These are phyloP conservation scores for Ictidomys tridecemlineatus DNA, from an alignment of 2,113 vertebrate species.

Conservation along the genomic window DNA sequence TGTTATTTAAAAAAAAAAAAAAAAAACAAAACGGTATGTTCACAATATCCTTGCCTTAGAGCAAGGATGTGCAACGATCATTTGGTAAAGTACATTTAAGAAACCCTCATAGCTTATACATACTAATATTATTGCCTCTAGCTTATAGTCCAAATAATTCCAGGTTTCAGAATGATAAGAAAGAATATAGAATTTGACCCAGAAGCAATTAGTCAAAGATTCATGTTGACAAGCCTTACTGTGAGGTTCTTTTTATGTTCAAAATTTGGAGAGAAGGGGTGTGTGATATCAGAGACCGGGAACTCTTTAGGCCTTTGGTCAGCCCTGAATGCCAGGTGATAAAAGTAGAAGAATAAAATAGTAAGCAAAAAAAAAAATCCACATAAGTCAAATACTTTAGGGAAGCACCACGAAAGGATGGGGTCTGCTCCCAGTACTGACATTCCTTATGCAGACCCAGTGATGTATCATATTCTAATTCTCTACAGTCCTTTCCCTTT, in stretches of 20 bases:
- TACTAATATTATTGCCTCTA: not conserved
- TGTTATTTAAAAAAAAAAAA: not conserved
- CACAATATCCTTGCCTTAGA: not conserved
- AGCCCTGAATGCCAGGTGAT: not conserved
- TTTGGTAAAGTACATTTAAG: not conserved
- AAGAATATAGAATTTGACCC: not conserved
- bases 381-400: not conserved
- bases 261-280: not conserved
- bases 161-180: conserved; percentile 18
- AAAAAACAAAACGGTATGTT: not conserved
- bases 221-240: not conserved
- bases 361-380: not conserved
- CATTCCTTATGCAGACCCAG: not conserved
- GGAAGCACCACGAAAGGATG: not conserved
- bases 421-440: not conserved
- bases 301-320: not conserved
- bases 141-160: not conserved
- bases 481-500: not conserved
- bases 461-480: not conserved
- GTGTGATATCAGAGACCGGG: not conserved
- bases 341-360: not conserved
- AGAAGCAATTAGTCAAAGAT: not conserved
- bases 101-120: not conserved
- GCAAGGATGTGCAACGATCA: not conserved
- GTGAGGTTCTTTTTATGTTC: conserved; percentile 1